Conservation (phyloP, 2,888 invertebrate genomes). For the Epinotia bilunana region DNA sequence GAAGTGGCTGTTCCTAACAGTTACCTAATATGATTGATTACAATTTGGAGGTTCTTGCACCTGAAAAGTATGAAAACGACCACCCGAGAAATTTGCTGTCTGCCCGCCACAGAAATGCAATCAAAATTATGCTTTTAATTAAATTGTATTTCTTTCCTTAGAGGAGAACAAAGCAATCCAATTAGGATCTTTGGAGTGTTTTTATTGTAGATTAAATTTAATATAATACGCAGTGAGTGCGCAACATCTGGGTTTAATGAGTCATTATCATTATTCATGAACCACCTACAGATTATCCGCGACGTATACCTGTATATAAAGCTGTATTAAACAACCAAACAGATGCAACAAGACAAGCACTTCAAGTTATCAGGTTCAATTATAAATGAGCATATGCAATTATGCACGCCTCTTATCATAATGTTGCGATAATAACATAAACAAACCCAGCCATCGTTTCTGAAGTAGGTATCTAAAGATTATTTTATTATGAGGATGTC, state of each 20-base stretch:
- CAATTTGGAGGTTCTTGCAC: constrained; percentile 27
- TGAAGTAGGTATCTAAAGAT: neutral
- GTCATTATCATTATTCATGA: constrained; percentile 41
- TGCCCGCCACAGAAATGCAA: neutral
- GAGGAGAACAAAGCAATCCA: constrained; percentile 2
- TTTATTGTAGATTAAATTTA: neutral
- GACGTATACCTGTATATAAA: neutral
- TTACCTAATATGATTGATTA: neutral
- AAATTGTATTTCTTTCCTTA: neutral
- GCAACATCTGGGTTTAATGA: constrained; percentile 27
- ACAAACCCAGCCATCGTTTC: neutral
- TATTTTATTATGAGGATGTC: neutral
- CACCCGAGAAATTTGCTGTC: neutral
- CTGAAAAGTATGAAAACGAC: neutral
- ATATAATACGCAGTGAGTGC: constrained; percentile 27
- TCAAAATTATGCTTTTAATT: neutral
- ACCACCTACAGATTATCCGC: constrained; percentile 28
- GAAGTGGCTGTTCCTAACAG: too few relatives aligned
- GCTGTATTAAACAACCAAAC: constrained; percentile 6
- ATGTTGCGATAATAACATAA: neutral
- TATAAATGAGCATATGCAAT: neutral
- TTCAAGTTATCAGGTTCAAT: neutral
- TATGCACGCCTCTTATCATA: neutral
- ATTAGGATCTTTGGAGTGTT: neutral
- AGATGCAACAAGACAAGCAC: neutral